Conservation (phyloP, 1,140 invertebrate species). For the Eumaeus atala region DNA sequence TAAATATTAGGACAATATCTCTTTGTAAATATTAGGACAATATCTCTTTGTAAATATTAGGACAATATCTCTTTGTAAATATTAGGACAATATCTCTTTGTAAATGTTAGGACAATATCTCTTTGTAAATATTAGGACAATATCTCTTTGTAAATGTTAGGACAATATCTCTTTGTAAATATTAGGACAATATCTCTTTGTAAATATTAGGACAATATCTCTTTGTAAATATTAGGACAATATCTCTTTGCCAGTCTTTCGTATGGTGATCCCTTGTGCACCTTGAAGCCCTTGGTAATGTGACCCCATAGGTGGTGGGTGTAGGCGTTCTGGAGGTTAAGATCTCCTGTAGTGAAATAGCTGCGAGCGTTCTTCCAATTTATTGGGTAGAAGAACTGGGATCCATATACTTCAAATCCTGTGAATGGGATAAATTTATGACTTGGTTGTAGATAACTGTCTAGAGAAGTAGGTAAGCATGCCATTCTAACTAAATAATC, state of each 20-base stretch:
- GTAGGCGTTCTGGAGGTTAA: constrained; percentile 24
- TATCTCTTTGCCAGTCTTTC: constrained; percentile 30
- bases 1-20: constrained; percentile 32
- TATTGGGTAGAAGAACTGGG: constrained; percentile 34
- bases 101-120: no score
- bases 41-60: constrained; percentile 30
- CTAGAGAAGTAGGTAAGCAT: no score
- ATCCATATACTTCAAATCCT: constrained; percentile 39
- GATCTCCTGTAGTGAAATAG: constrained; percentile 27
- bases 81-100: constrained; percentile 34
- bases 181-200: no score
- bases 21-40: no score
- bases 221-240: constrained; percentile 30
- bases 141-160: no score
- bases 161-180: no score
- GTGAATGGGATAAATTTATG: constrained; percentile 14
- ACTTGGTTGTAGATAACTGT: no score
- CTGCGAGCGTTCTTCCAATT: constrained; percentile 8
- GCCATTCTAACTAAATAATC: no score
- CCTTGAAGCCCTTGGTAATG: constrained; percentile 19
- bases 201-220: no score
- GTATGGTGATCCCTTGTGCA: constrained; percentile 25
- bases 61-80: constrained; percentile 34
- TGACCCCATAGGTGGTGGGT: constrained; percentile 35
- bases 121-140: no score